Conservation (phyloP, 2,888 invertebrate species). For the Deladenus siricidicola region DNA sequence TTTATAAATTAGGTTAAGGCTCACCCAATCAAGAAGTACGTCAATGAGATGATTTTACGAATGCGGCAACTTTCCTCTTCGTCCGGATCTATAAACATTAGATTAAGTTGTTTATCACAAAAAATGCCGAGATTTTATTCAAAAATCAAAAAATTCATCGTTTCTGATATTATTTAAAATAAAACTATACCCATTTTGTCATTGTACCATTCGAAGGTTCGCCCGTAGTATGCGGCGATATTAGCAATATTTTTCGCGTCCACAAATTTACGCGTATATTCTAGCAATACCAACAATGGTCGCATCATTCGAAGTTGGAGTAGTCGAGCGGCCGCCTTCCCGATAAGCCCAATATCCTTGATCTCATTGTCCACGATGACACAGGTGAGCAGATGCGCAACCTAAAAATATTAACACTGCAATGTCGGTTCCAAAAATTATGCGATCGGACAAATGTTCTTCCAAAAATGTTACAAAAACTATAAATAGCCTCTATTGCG, state of each 20-base stretch:
- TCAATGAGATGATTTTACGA: conserved; percentile 9
- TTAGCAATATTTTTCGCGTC: conserved; percentile 8
- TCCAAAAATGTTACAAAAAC: too few species aligned
- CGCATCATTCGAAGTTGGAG: conserved; percentile 3
- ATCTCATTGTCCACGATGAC: conserved; percentile 11
- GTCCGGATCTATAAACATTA: neutral
- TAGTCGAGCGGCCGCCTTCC: conserved; percentile 10
- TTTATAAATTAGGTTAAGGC: too few species aligned
- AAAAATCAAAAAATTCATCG: too few species aligned
- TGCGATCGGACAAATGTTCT: too few species aligned
- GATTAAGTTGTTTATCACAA: too few species aligned
- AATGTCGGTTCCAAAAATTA: too few species aligned
- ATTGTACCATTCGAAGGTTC: conserved; percentile 7
- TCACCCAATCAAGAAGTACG: conserved; percentile 12
- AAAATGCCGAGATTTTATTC: too few species aligned
- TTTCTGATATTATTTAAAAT: neutral
- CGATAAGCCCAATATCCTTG: conserved; percentile 9
- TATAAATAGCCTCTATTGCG: too few species aligned
- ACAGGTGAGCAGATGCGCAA: conserved; percentile 8
- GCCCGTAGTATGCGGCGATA: conserved; percentile 8
- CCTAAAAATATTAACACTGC: conserved; percentile 2
- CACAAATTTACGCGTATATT: conserved; percentile 5
- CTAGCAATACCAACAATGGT: conserved; percentile 8
- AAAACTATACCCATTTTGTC: neutral
- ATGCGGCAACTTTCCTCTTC: neutral